Percentiles rank a stretch among this genome's conserved stretches.
Conservation (phyloP, 2,888 invertebrate genomes). For the Ormyrus rosae region DNA sequence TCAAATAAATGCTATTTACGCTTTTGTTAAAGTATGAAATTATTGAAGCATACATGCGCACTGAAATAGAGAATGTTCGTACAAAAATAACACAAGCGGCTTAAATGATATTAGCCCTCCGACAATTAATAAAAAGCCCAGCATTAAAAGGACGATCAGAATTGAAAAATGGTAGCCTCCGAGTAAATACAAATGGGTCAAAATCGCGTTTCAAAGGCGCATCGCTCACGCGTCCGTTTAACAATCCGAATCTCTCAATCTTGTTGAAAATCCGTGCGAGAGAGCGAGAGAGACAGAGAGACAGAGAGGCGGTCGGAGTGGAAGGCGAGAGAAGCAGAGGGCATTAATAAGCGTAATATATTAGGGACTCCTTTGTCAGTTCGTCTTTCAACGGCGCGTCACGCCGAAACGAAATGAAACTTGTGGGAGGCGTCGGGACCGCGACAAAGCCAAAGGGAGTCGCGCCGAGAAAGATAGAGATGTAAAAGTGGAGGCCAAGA, state of each 20-base stretch:
- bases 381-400: conserved; percentile 68
- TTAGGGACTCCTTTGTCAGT: conserved; percentile 71
- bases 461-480: conserved; percentile 27
- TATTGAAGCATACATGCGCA: no score
- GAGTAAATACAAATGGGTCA: background rate
- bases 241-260: conserved; percentile 52
- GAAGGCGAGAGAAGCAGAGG: conserved; percentile 60
- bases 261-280: conserved; percentile 42
- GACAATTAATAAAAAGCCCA: no score
- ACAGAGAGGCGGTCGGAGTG: conserved; percentile 39
- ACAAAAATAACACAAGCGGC: no score
- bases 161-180: no score
- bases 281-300: conserved; percentile 56
- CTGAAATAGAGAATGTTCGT: no score
- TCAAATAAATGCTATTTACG: no score
- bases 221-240: conserved; percentile 2
- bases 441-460: conserved; percentile 19
- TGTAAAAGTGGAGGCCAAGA: conserved; percentile 36
- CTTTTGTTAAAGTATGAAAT: no score
- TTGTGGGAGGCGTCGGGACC: conserved; percentile 48
- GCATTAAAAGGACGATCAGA: no score
- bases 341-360: conserved; percentile 74
- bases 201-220: background rate
- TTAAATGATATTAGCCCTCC: no score
- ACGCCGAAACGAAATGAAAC: conserved; percentile 61